Evolutionary conservation across 2,113 vertebrate species (phyloP).

Genomic region (Halichoeres trimaculatus): DNA sequence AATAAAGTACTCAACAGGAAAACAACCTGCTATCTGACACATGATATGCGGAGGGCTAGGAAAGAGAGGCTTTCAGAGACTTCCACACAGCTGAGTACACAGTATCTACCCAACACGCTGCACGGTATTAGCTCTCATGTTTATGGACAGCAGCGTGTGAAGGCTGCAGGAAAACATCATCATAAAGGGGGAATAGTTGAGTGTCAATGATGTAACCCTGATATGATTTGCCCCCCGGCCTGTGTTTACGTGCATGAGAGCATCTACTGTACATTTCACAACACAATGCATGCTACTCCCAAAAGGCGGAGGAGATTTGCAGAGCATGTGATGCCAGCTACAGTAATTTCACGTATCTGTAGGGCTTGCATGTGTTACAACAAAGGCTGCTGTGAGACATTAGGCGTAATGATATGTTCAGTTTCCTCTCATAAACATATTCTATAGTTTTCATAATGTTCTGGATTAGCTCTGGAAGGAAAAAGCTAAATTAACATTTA

Average conservation of each 20-base stretch:
- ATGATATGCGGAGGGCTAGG: background rate
- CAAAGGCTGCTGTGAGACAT: background rate
- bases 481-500: too few relatives aligned
- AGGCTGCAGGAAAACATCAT: slow-evolving; percentile 11
- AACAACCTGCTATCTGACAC: slow-evolving; percentile 33
- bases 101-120: background rate
- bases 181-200: background rate
- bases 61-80: slow-evolving; percentile 4
- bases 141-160: background rate
- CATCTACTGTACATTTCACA: background rate
- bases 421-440: too few relatives aligned
- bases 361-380: background rate
- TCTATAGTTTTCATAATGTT: background rate
- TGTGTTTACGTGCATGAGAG: slow-evolving; percentile 11
- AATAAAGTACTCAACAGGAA: slow-evolving; percentile 31
- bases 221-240: background rate
- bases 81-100: background rate
- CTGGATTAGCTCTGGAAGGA: background rate
- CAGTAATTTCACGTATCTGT: background rate
- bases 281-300: slow-evolving; percentile 7
- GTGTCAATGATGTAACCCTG: slow-evolving; percentile 6
- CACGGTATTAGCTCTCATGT: background rate
- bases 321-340: background rate
- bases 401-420: too few relatives aligned
- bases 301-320: background rate